These are phyloP conservation scores for Amphilophus citrinellus DNA, from an alignment of 2,113 vertebrate species.

Conservation along the genomic window DNA sequence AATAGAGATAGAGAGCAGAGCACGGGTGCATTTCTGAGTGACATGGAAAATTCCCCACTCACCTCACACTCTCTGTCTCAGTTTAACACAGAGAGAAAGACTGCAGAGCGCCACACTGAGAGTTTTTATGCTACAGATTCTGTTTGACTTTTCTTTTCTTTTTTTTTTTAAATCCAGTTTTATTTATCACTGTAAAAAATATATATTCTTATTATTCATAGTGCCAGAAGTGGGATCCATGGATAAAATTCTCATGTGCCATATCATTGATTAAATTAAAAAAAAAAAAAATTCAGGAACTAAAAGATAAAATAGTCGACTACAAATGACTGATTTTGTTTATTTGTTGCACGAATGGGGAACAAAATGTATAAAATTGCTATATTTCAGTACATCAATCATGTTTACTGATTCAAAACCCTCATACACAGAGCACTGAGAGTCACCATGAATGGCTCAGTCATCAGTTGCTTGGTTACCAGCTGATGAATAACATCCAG, in stretches of 20 bases:
- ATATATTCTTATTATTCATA: not conserved
- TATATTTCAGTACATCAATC: not conserved
- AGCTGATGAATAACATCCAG: not conserved
- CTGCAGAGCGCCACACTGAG: constrained; percentile 28
- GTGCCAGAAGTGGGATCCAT: not conserved
- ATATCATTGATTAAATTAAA: too few relatives aligned
- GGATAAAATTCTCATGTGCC: not conserved
- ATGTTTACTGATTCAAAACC: not conserved
- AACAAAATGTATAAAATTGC: not conserved
- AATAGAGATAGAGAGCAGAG: constrained; percentile 50
- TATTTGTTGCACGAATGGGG: not conserved
- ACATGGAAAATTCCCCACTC: constrained; percentile 73
- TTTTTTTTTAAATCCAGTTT: not conserved
- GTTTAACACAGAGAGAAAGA: not conserved
- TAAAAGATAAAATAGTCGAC: not conserved
- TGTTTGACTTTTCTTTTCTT: not conserved
- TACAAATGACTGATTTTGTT: not conserved
- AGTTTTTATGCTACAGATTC: not conserved
- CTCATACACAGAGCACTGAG: not conserved
- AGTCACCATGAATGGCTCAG: not conserved
- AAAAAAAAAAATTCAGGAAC: not conserved
- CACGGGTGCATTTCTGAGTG: constrained; percentile 66
- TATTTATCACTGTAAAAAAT: not conserved
- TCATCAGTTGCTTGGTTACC: constrained; percentile 9
- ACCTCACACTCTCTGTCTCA: constrained; percentile 31